These are phyloP conservation scores for Premnoplex brunnescens DNA, from an alignment of 2,797 vertebrate genomes.

Conservation along the genomic window DNA sequence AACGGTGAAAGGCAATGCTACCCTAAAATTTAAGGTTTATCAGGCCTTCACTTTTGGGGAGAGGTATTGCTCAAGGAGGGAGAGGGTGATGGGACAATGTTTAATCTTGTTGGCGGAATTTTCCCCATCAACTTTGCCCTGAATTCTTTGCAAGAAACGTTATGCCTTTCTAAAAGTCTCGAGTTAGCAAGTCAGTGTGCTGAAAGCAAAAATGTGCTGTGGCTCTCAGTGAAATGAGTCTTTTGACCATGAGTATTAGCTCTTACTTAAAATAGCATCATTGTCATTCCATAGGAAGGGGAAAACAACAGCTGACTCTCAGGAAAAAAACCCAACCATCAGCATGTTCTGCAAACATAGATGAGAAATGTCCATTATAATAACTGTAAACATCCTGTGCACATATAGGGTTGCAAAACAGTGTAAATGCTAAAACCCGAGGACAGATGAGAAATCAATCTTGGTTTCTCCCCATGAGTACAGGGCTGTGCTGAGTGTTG, in stretches of 20 bases:
- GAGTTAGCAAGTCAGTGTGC: neutral
- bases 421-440: neutral
- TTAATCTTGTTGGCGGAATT: neutral
- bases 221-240: neutral
- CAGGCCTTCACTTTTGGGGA: neutral
- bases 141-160: neutral
- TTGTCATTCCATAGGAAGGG: neutral
- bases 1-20: neutral
- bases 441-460: slow-evolving; percentile 4
- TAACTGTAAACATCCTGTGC: slow-evolving; percentile 14
- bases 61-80: neutral
- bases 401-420: neutral
- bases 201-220: neutral
- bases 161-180: neutral
- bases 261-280: slow-evolving; percentile 34
- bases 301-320: slow-evolving; percentile 44
- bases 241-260: neutral
- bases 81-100: neutral
- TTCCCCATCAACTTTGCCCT: neutral
- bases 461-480: neutral
- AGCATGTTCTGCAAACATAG: slow-evolving; percentile 39
- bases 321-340: neutral
- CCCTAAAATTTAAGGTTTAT: neutral
- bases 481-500: neutral
- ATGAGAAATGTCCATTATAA: slow-evolving; percentile 53